phyloP scores from a whole-genome alignment of 2,113 vertebrate genomes.

The Dermatemys mawii region DNA sequence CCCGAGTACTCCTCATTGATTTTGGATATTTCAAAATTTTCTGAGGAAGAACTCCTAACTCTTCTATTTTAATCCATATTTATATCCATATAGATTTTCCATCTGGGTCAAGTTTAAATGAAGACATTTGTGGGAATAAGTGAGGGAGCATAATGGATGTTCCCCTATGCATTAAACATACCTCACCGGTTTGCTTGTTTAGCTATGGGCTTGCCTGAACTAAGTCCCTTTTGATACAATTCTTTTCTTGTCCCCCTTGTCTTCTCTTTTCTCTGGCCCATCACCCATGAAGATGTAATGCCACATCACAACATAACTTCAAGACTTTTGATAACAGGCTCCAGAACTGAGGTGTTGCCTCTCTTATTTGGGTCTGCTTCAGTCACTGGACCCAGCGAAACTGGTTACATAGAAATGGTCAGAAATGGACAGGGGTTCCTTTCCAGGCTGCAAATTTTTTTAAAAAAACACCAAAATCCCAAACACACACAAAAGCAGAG shows the following conservation, averaged over 20 bases:
- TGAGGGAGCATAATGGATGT: background rate
- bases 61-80: background rate
- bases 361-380: background rate
- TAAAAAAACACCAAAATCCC: too few species aligned
- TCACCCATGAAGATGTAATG: background rate
- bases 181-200: fast-evolving
- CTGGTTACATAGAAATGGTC: background rate
- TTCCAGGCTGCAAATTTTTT: background rate
- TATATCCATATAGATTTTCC: background rate
- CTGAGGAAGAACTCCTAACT: background rate
- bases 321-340: background rate
- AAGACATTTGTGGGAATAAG: background rate
- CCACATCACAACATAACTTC: background rate
- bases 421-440: background rate
- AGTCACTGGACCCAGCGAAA: background rate
- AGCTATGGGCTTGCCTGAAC: background rate
- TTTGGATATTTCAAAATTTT: background rate
- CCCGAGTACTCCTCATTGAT: too few species aligned
- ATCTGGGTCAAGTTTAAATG: background rate
- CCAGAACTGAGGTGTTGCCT: background rate
- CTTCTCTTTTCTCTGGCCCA: background rate
- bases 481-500: background rate
- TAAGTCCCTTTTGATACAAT: background rate
- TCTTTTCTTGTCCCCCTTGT: background rate
- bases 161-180: background rate